Evolutionary conservation across 2,797 vertebrate genomes (phyloP).

Genomic region (Fistularia tabacaria): DNA sequence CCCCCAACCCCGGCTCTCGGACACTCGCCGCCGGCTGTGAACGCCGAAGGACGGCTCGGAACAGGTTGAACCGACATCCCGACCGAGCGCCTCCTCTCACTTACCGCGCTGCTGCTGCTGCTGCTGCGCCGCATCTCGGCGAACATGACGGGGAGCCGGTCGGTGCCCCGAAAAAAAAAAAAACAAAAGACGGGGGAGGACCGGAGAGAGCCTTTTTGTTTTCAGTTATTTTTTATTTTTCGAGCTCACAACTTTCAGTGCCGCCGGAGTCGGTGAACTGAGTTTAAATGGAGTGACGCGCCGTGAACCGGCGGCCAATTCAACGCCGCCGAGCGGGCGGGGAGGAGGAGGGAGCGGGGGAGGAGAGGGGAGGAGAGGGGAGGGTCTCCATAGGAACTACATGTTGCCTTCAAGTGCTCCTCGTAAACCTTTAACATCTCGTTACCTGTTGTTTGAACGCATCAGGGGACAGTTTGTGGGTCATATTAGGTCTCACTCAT

Average conservation of each 20-base stretch:
- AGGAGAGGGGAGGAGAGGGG: background rate
- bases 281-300: slow-evolving; percentile 62
- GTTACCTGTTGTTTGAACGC: background rate
- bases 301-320: slow-evolving; percentile 39
- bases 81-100: slow-evolving; percentile 20
- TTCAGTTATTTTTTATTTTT: too few species aligned
- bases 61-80: background rate
- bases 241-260: slow-evolving; percentile 9
- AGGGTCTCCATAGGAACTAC: slow-evolving; percentile 16
- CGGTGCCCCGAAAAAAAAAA: background rate
- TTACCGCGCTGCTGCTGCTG: slow-evolving; percentile 61
- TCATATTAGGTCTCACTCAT: too few species aligned
- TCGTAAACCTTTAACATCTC: slow-evolving; percentile 1
- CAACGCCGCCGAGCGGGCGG: slow-evolving; percentile 26
- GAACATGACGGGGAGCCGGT: slow-evolving; percentile 32
- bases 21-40: too few species aligned
- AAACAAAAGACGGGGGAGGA: slow-evolving; percentile 9
- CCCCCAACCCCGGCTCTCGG: too few species aligned
- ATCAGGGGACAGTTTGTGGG: too few species aligned
- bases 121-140: slow-evolving; percentile 64
- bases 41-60: too few species aligned
- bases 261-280: slow-evolving; percentile 20
- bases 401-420: slow-evolving; percentile 39
- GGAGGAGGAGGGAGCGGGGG: background rate
- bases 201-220: too few species aligned